A percentile compares a stretch with the other conserved stretches of the same genome.
phyloP scores from a whole-genome alignment of 2,113 vertebrate genomes.

The Galemys pyrenaicus region DNA sequence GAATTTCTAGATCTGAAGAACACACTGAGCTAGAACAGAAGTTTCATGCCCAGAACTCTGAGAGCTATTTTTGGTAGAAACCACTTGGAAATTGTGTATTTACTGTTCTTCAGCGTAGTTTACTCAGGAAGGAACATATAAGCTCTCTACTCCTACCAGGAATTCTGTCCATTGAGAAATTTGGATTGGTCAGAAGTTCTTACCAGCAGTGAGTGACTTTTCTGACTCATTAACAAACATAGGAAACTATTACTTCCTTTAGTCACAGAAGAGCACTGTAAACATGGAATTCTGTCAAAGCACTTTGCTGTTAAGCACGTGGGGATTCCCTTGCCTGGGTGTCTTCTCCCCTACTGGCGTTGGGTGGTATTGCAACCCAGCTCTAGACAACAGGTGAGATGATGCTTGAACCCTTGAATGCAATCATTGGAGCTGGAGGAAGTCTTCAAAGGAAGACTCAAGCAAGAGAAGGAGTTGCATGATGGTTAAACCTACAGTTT shows the following conservation, averaged over 20 bases:
- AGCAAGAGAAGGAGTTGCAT: background rate
- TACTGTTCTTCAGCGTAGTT: background rate
- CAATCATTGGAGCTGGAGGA: rapidly evolving
- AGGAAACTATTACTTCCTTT: background rate
- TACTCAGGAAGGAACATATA: background rate
- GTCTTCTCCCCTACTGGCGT: background rate
- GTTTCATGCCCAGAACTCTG: background rate
- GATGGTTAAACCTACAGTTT: background rate
- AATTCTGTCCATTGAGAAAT: background rate
- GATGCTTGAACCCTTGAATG: background rate
- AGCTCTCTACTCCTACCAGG: background rate
- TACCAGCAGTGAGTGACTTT: background rate
- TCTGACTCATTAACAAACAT: background rate
- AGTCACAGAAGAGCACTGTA: background rate
- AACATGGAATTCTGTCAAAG: background rate
- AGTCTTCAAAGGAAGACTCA: background rate
- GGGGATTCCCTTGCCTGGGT: background rate
- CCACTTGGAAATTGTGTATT: background rate
- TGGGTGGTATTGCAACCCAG: background rate
- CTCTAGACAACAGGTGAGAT: background rate
- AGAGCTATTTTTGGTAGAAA: background rate
- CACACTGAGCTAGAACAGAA: background rate
- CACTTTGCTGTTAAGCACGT: background rate
- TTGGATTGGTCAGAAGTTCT: background rate
- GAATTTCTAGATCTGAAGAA: background rate